phyloP scores from a whole-genome alignment of 2,113 vertebrate species.

The Stigmatopora argus region DNA sequence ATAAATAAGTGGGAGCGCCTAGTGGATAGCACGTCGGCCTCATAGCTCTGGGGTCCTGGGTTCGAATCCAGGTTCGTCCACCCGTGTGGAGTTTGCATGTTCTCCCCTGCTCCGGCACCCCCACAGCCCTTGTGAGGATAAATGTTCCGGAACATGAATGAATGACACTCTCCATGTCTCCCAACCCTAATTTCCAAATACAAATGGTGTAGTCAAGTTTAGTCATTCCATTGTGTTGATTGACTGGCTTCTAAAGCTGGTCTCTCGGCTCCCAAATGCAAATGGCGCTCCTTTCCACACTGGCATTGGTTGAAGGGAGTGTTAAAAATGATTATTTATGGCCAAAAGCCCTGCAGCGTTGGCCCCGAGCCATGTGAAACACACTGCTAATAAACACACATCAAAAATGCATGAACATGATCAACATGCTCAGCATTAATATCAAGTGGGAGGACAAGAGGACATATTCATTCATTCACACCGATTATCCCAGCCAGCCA shows the following conservation, averaged over 20 bases:
- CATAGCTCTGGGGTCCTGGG: too few relatives aligned
- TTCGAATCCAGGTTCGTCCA: too few relatives aligned
- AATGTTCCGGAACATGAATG: too few relatives aligned
- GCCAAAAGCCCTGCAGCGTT: not conserved
- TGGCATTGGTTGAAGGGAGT: not conserved
- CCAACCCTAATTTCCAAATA: not conserved
- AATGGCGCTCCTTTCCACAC: not conserved
- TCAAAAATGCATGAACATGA: conserved; percentile 3
- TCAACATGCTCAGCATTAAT: not conserved
- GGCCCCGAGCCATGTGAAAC: not conserved
- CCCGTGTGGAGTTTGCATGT: too few relatives aligned
- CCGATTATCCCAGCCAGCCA: too few relatives aligned
- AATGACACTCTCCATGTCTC: not conserved
- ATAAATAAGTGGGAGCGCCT: too few relatives aligned
- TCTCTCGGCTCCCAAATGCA: not conserved
- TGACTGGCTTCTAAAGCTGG: not conserved
- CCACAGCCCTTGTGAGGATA: too few relatives aligned
- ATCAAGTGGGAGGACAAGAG: not conserved
- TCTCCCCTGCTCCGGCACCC: too few relatives aligned
- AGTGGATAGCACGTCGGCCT: too few relatives aligned
- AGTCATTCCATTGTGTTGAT: not conserved
- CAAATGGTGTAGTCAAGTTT: not conserved
- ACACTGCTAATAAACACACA: not conserved
- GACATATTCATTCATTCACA: not conserved
- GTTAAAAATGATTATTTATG: conserved; percentile 5